A percentile compares a stretch with the other conserved stretches of the same genome.
Conservation (phyloP, 2,113 vertebrate species). For the Turdus rufiventris region DNA sequence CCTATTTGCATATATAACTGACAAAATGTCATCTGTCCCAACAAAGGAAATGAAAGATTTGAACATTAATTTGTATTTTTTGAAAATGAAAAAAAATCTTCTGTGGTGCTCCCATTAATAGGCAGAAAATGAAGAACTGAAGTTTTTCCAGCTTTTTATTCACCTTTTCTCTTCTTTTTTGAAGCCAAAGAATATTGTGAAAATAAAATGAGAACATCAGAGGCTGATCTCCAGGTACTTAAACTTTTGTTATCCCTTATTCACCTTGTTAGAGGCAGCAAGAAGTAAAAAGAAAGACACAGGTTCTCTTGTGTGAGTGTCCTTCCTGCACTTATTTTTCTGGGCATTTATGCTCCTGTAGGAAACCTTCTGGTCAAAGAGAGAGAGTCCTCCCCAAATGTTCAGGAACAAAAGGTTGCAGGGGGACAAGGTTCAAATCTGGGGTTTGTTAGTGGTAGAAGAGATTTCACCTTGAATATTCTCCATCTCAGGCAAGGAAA, state of each 20-base stretch:
- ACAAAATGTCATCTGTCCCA: slow-evolving; percentile 8
- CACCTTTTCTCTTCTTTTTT: background rate
- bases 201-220: slow-evolving; percentile 27
- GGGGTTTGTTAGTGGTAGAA: background rate
- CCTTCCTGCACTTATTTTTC: background rate
- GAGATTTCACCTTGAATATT: background rate
- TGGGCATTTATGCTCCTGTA: background rate
- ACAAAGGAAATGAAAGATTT: slow-evolving; percentile 3
- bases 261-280: background rate
- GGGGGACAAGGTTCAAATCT: background rate
- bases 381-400: background rate
- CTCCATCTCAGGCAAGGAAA: background rate
- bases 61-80: background rate
- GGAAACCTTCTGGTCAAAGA: background rate
- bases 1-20: slow-evolving; percentile 14
- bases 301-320: background rate
- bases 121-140: background rate
- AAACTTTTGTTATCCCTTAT: background rate
- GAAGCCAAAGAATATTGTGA: background rate
- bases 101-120: background rate
- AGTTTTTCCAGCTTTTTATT: background rate
- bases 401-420: background rate
- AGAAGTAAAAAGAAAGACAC: background rate
- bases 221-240: background rate
- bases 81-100: background rate